Base-by-base conservation (phyloP, 2,113 vertebrate species). In the Ceyx margarethae region DNA sequence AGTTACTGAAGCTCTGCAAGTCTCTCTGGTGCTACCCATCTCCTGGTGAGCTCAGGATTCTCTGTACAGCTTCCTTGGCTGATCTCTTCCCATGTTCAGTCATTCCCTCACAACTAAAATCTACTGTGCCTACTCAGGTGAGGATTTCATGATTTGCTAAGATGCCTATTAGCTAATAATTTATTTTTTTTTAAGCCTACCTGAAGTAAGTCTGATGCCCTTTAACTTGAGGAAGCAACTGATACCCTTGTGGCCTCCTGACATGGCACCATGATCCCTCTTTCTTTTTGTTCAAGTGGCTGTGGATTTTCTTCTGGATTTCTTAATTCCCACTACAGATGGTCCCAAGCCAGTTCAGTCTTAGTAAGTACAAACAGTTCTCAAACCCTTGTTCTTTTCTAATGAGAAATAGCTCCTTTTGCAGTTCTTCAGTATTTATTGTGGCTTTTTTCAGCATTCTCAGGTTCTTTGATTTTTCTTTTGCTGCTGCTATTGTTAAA, bases 401-500 rank as follows among this genome's bases (percentile, higher is more conserved):
- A 56, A 82, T 66, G 92, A 92, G 91, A 79, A 95, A 77, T 92
- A 89, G 58, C 74, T 95, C 51, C 42, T 93, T 81, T 91, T 94
- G 42, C 66, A 95, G 71, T 95, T 65, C 48, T 84, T 89, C 56
- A 42, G n/a, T 91, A 73, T 91, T 92, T 95, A 64, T 64, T 95
- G 89, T 94, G 92, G 86, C 31, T 84, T 96, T 95, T 95, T 93
- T 69, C 84, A 92, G 56, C 54, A 87, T 94, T 94, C 77, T 94
- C 86, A 93, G 84, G 89, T 95, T 94, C 86, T 92, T 93, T 77
- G 67, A 37, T 91, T 95, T 95, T 93, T 94, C 65, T 94, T 89
- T 84, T n/a, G n/a, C 86, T 89, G 77, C 61, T 92, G 67, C 67
- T 87, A 1, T 85, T 93, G 78, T 79, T 93, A 76, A 76, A 91